Evolutionary conservation across 2,113 vertebrate species (phyloP).

Genomic region (Scomber japonicus): DNA sequence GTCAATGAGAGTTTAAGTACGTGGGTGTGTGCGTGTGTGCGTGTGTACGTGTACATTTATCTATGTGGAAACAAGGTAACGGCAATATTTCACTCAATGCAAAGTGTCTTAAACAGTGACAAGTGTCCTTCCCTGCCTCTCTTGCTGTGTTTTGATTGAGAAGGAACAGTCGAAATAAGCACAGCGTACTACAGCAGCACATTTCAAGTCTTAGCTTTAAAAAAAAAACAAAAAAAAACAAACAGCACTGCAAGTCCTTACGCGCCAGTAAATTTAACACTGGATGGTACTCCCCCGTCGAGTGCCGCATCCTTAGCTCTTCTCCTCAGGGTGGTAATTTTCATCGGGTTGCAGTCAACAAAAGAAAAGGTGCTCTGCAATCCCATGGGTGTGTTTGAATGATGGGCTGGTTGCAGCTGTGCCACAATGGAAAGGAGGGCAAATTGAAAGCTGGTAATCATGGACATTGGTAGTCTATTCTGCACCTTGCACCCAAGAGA

Average conservation of each 20-base stretch:
- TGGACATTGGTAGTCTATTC: constrained; percentile 54
- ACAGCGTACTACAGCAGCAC: not conserved
- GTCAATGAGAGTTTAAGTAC: constrained; percentile 49
- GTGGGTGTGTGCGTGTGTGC: constrained; percentile 21
- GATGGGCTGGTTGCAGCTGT: constrained; percentile 41
- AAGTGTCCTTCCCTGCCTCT: constrained; percentile 41
- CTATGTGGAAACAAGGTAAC: constrained; percentile 24
- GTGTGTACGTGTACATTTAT: constrained; percentile 44
- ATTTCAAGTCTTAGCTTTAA: constrained; percentile 9
- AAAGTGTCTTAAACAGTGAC: constrained; percentile 44
- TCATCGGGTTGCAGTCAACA: constrained; percentile 39
- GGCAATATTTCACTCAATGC: constrained; percentile 45
- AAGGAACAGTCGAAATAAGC: constrained; percentile 21
- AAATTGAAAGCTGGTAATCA: constrained; percentile 75
- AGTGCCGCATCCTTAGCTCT: constrained; percentile 23
- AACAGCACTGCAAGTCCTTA: not conserved
- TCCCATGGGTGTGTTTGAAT: constrained; percentile 52
- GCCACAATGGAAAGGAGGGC: constrained; percentile 52
- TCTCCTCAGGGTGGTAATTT: constrained; percentile 56
- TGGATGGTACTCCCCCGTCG: not conserved
- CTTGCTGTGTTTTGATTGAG: constrained; percentile 32
- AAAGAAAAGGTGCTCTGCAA: constrained; percentile 46
- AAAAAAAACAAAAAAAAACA: constrained; percentile 4
- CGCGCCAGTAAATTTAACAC: not conserved
- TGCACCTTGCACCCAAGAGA: constrained; percentile 47